These are phyloP conservation scores for Pseudomyrmex sp. DNA, from an alignment of 1,140 invertebrate genomes.

Conservation along the genomic window DNA sequence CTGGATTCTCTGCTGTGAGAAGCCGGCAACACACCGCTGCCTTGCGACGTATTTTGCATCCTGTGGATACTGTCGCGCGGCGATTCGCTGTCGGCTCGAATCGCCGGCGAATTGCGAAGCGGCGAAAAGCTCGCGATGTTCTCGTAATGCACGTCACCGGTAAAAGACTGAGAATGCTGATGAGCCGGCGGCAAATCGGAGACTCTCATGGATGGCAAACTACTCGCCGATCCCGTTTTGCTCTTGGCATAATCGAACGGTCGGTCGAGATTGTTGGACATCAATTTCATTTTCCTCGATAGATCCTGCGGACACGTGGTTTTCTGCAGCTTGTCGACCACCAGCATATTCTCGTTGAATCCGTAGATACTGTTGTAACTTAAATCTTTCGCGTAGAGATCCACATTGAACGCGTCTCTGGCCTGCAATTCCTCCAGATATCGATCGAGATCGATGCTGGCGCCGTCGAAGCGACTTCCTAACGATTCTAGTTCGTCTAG, in stretches of 20 bases:
- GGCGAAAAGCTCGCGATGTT: slow-evolving; percentile 81
- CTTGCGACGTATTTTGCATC: slow-evolving; percentile 59
- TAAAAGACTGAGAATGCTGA: slow-evolving; percentile 82
- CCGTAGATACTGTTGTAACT: slow-evolving; percentile 82
- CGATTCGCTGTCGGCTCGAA: slow-evolving; percentile 63
- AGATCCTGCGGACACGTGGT: slow-evolving; percentile 72
- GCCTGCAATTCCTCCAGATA: slow-evolving; percentile 88
- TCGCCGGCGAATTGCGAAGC: slow-evolving; percentile 66
- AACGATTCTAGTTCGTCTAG: slow-evolving; percentile 87
- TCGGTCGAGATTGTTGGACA: slow-evolving; percentile 70
- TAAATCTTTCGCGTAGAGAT: slow-evolving; percentile 80
- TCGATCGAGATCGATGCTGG: slow-evolving; percentile 87
- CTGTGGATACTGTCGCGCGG: slow-evolving; percentile 38
- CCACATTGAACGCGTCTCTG: slow-evolving; percentile 83
- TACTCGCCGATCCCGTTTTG: slow-evolving; percentile 82
- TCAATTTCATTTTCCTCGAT: slow-evolving; percentile 58
- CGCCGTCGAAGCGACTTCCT: slow-evolving; percentile 86
- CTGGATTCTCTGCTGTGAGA: slow-evolving; percentile 78
- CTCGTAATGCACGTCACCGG: slow-evolving; percentile 82
- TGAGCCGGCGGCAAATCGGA: slow-evolving; percentile 78
- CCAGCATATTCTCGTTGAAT: slow-evolving; percentile 79
- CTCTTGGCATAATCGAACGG: slow-evolving; percentile 72
- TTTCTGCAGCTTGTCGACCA: slow-evolving; percentile 78
- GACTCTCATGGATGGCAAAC: slow-evolving; percentile 82
- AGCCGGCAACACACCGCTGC: slow-evolving; percentile 3